These are phyloP conservation scores for Drosophila athabasca DNA, from an alignment of 1,140 invertebrate genomes.

Conservation along the genomic window DNA sequence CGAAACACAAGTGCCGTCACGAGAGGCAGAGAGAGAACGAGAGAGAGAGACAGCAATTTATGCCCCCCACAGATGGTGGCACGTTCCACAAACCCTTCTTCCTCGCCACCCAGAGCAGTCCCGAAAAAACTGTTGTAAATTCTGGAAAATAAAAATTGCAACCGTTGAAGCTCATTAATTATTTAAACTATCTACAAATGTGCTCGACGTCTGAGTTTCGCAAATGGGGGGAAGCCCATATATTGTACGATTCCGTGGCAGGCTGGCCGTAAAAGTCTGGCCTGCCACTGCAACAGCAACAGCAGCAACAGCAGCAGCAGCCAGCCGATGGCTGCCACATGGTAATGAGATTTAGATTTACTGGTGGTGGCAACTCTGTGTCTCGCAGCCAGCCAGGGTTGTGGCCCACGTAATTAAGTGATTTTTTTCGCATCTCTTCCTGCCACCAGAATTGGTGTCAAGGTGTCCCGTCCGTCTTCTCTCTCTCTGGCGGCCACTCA, in stretches of 20 bases:
- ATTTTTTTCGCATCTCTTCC: background rate
- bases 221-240: constrained; percentile 8
- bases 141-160: constrained; percentile 57
- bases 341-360: constrained; percentile 71
- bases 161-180: constrained; percentile 71
- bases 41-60: constrained; percentile 55
- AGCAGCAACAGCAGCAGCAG: constrained; percentile 5
- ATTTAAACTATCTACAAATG: constrained; percentile 80
- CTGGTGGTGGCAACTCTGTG: constrained; percentile 15
- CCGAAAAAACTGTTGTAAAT: constrained; percentile 39
- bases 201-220: constrained; percentile 47
- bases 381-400: too few species aligned
- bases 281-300: constrained; percentile 28
- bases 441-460: constrained; percentile 23
- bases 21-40: constrained; percentile 2
- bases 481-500: constrained; percentile 16
- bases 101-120: background rate
- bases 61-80: constrained; percentile 68
- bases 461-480: constrained; percentile 4
- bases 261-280: constrained; percentile 54
- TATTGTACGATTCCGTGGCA: constrained; percentile 30
- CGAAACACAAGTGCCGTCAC: constrained; percentile 10
- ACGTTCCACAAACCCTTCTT: constrained; percentile 47
- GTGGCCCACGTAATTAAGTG: too few species aligned
- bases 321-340: constrained; percentile 72